A percentile compares a stretch with the other conserved stretches of the same genome.
phyloP scores from a whole-genome alignment of 2,888 invertebrate genomes.

The Platyscelio sp. region DNA sequence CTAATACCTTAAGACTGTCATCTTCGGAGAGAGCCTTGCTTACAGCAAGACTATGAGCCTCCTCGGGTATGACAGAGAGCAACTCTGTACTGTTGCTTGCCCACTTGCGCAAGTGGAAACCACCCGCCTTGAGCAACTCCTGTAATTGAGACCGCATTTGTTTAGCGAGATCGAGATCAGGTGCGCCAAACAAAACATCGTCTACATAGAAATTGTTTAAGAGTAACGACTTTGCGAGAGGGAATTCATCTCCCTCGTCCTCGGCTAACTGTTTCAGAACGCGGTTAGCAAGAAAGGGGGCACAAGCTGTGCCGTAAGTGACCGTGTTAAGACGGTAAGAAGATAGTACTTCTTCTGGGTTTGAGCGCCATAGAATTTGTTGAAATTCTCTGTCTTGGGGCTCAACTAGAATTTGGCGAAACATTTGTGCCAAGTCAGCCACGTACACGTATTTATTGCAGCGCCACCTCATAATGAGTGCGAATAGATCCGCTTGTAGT shows the following conservation, averaged over 20 bases:
- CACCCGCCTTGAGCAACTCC: slow-evolving; percentile 13
- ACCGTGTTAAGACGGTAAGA: slow-evolving; percentile 19
- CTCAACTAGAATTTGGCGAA: slow-evolving; percentile 35
- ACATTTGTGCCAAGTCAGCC: slow-evolving; percentile 43
- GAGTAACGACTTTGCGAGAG: not conserved
- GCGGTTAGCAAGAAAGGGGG: slow-evolving; percentile 1
- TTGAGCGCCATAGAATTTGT: slow-evolving; percentile 18
- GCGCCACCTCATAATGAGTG: slow-evolving; percentile 25
- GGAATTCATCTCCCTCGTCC: not conserved
- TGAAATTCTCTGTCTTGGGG: not conserved
- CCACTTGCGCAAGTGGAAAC: slow-evolving; percentile 8
- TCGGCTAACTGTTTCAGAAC: not conserved
- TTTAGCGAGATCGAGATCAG: not conserved
- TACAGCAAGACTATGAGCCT: too few species aligned
- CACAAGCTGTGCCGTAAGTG: slow-evolving; percentile 30
- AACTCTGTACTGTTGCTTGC: not conserved
- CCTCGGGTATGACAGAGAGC: not conserved
- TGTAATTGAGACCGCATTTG: not conserved
- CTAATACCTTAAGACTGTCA: too few species aligned
- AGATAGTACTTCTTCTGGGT: not conserved
- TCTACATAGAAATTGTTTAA: slow-evolving; percentile 1
- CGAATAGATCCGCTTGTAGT: not conserved
- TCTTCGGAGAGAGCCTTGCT: too few species aligned
- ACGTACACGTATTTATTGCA: slow-evolving; percentile 18
- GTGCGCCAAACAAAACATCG: not conserved